These are phyloP conservation scores for Drosophila greeni DNA, from an alignment of 2,888 invertebrate genomes.

Conservation along the genomic window DNA sequence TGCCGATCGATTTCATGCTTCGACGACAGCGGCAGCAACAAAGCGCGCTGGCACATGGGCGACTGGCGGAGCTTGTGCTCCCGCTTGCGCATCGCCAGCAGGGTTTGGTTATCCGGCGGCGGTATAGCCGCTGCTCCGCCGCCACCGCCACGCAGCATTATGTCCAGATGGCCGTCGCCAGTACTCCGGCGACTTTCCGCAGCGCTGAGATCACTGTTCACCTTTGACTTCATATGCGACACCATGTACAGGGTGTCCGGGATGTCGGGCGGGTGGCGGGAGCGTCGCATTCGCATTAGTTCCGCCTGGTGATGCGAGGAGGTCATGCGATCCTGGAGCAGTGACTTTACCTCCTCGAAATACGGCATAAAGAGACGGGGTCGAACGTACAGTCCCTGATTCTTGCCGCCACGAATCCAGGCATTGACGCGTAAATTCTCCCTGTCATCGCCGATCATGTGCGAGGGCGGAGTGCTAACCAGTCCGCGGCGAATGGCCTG, in stretches of 20 bases:
- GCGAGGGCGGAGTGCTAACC: slow-evolving; percentile 89
- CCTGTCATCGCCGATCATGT: slow-evolving; percentile 88
- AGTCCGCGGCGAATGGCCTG: slow-evolving; percentile 85
- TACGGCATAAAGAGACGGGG: slow-evolving; percentile 96
- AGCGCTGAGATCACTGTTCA: slow-evolving; percentile 67
- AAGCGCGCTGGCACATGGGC: slow-evolving; percentile 88
- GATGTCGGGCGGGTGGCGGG: slow-evolving; percentile 88
- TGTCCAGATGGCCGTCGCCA: slow-evolving; percentile 82
- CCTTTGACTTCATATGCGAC: slow-evolving; percentile 76
- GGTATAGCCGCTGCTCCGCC: slow-evolving; percentile 84
- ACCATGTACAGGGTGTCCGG: slow-evolving; percentile 97
- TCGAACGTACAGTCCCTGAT: slow-evolving; percentile 86
- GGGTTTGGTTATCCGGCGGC: slow-evolving; percentile 87
- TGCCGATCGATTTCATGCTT: slow-evolving; percentile 87
- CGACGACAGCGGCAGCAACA: slow-evolving; percentile 86
- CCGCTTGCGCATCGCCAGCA: slow-evolving; percentile 89
- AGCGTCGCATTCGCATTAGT: slow-evolving; percentile 84
- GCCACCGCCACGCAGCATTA: slow-evolving; percentile 79
- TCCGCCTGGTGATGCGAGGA: slow-evolving; percentile 86
- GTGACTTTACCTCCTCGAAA: slow-evolving; percentile 93
- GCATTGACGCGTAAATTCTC: slow-evolving; percentile 85
- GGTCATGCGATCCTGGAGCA: slow-evolving; percentile 90
- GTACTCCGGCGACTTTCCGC: slow-evolving; percentile 60
- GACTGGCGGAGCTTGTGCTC: slow-evolving; percentile 90
- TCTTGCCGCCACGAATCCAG: slow-evolving; percentile 87